These are phyloP conservation scores for Kobus ellipsiprymnus DNA, from an alignment of 2,113 vertebrate species.

Conservation along the genomic window DNA sequence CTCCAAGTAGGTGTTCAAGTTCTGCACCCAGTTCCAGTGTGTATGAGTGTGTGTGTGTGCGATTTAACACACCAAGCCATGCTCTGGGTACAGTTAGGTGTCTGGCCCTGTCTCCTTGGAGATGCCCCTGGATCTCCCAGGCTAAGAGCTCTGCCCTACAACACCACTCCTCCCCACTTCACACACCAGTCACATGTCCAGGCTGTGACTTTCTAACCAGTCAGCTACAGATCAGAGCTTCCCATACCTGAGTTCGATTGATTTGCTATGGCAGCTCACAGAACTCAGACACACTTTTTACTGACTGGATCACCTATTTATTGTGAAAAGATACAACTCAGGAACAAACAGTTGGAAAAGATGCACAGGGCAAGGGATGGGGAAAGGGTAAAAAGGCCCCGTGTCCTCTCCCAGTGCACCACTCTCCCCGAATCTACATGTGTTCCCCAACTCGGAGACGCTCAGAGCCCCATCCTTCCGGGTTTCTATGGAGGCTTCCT, in stretches of 20 bases:
- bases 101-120: not conserved
- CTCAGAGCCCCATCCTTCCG: not conserved
- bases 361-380: not conserved
- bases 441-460: not conserved
- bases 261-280: not conserved
- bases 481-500: not conserved
- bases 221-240: not conserved
- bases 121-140: too few relatives aligned
- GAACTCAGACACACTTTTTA: not conserved
- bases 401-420: not conserved
- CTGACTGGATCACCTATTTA: not conserved
- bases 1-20: not conserved
- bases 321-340: not conserved
- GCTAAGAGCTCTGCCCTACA: not conserved
- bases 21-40: not conserved
- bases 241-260: not conserved
- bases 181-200: not conserved
- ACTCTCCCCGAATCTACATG: not conserved
- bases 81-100: not conserved
- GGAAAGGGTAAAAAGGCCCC: too few relatives aligned
- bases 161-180: not conserved
- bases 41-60: not conserved
- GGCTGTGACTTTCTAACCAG: not conserved
- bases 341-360: not conserved
- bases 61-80: not conserved